These are phyloP conservation scores for Sminthurinus signatus DNA, from an alignment of 1,140 invertebrate genomes.

Conservation along the genomic window DNA sequence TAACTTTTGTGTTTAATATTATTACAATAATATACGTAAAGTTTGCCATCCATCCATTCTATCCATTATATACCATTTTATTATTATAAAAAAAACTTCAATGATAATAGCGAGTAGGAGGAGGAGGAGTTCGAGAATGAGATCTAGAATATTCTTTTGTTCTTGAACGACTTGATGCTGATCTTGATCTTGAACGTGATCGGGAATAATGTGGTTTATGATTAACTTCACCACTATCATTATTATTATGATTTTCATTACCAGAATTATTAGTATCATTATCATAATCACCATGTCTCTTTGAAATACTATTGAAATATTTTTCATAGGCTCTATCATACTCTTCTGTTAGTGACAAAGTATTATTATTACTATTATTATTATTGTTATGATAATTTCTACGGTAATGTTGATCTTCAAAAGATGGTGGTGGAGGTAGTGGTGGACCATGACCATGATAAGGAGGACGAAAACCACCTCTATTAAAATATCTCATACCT, in stretches of 20 bases:
- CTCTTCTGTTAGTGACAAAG: slow-evolving; percentile 2
- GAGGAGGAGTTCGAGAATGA: background rate
- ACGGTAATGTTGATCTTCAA: background rate
- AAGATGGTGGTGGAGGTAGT: too few relatives aligned
- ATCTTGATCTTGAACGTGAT: too few relatives aligned
- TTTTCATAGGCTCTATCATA: slow-evolving; percentile 32
- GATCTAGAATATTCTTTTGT: background rate
- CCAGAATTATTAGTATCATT: background rate
- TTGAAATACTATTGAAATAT: slow-evolving; percentile 33
- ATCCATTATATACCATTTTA: too few relatives aligned
- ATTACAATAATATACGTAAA: too few relatives aligned
- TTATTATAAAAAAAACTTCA: too few relatives aligned
- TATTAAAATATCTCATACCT: background rate
- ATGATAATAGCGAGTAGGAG: too few relatives aligned
- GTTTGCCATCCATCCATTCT: too few relatives aligned
- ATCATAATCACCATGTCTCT: background rate
- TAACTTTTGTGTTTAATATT: too few relatives aligned
- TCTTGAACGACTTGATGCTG: slow-evolving; percentile 4
- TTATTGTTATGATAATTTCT: background rate
- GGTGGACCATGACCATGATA: background rate
- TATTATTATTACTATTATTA: background rate
- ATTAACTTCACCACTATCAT: too few relatives aligned
- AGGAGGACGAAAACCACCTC: background rate
- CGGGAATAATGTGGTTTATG: too few relatives aligned
- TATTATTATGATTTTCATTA: too few relatives aligned